phyloP scores from a whole-genome alignment of 1,140 invertebrate genomes.

The Eciton burchellii region DNA sequence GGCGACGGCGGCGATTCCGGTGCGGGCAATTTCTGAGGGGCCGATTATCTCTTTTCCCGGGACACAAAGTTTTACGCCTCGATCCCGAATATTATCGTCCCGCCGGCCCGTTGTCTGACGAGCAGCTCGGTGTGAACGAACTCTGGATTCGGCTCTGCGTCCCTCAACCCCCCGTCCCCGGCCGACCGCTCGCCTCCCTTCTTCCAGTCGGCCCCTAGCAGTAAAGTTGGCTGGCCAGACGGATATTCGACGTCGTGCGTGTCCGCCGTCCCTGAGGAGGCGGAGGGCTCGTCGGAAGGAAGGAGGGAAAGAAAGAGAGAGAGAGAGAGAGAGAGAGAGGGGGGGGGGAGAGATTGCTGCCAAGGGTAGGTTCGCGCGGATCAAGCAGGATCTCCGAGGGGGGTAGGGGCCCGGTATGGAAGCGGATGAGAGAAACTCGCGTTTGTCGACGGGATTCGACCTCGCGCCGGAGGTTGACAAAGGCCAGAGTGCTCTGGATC shows the following conservation, averaged over 20 bases:
- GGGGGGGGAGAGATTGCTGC: conserved; percentile 24
- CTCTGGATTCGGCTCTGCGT: conserved; percentile 72
- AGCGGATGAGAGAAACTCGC: conserved; percentile 19
- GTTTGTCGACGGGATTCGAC: conserved; percentile 72
- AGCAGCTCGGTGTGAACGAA: conserved; percentile 80
- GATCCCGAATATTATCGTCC: conserved; percentile 76
- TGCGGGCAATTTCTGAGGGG: conserved; percentile 65
- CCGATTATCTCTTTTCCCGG: conserved; percentile 72
- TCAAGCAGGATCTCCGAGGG: conserved; percentile 34
- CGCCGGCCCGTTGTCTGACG: conserved; percentile 68
- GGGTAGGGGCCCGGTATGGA: background rate
- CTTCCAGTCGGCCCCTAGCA: conserved; percentile 66
- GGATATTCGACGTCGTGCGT: conserved; percentile 80
- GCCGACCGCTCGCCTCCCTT: conserved; percentile 45
- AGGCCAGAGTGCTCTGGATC: conserved; percentile 67
- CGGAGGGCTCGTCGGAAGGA: background rate
- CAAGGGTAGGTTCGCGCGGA: conserved; percentile 51
- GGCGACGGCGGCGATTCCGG: conserved; percentile 23
- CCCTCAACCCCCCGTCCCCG: conserved; percentile 24
- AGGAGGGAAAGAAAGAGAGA: background rate
- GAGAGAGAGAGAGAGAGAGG: background rate
- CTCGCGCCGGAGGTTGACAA: conserved; percentile 63
- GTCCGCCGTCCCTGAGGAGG: conserved; percentile 67
- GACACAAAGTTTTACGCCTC: conserved; percentile 72
- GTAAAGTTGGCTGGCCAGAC: conserved; percentile 77